A percentile compares a stretch with the other conserved stretches of the same genome.
These are phyloP conservation scores for Micromesistius poutassou DNA, from an alignment of 2,797 vertebrate species.

Conservation along the genomic window DNA sequence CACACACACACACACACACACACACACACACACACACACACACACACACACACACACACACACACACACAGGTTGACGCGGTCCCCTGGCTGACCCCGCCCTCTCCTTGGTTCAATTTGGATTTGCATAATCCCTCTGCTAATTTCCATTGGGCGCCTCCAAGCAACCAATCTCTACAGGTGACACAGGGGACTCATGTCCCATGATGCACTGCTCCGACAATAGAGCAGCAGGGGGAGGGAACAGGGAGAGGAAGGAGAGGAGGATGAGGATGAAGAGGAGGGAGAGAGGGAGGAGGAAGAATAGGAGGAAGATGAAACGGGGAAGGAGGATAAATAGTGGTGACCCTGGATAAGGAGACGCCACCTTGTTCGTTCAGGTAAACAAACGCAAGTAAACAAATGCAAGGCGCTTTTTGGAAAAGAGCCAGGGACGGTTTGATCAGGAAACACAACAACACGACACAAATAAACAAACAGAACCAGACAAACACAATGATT, in stretches of 20 bases:
- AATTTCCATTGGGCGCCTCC: constrained; percentile 61
- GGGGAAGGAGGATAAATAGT: background rate
- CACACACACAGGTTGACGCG: constrained; percentile 28
- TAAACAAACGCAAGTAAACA: no score
- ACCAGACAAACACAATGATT: no score
- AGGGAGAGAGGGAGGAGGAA: background rate
- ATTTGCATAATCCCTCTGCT: constrained; percentile 68
- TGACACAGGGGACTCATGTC: constrained; percentile 57
- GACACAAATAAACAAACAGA: no score
- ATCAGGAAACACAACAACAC: no score
- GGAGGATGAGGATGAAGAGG: background rate
- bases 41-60: background rate
- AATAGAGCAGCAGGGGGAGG: constrained; percentile 22
- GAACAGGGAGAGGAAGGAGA: constrained; percentile 15
- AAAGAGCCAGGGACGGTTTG: no score
- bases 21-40: no score
- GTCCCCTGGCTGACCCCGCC: constrained; percentile 62
- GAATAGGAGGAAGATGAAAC: background rate
- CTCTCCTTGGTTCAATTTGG: constrained; percentile 70
- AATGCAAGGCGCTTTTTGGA: no score
- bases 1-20: no score
- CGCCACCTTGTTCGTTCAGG: no score
- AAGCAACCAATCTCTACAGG: constrained; percentile 57
- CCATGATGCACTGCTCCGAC: constrained; percentile 45
- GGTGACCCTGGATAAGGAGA: no score